phyloP scores from a whole-genome alignment of 2,113 vertebrate species.

The Halcyon senegalensis region DNA sequence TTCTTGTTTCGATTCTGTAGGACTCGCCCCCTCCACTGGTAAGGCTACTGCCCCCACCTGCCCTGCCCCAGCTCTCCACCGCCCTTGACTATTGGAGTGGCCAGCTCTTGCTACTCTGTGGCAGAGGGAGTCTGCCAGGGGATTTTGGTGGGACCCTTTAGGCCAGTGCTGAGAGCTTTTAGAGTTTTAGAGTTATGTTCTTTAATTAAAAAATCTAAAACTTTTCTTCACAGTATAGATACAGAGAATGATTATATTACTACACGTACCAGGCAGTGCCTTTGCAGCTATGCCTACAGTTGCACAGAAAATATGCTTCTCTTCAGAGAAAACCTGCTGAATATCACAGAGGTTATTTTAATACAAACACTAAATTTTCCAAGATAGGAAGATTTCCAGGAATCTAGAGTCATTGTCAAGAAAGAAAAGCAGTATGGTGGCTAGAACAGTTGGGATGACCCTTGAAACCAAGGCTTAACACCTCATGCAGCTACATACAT shows the following conservation, averaged over 20 bases:
- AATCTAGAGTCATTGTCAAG: neutral
- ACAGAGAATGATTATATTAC: neutral
- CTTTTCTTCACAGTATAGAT: neutral
- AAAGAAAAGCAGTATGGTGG: neutral
- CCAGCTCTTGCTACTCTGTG: neutral
- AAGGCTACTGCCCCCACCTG: neutral
- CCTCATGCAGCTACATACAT: neutral
- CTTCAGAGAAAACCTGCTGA: neutral
- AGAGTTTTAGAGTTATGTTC: neutral
- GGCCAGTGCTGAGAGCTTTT: neutral
- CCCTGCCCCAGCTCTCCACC: neutral
- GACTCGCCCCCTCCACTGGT: rapidly evolving
- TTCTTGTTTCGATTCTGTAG: neutral
- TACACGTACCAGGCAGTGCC: neutral
- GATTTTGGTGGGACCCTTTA: neutral
- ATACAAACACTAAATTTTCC: neutral
- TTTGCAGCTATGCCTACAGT: neutral
- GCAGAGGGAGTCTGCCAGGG: neutral
- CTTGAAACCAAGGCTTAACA: neutral
- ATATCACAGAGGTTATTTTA: neutral
- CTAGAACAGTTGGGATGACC: neutral
- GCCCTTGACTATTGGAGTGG: neutral
- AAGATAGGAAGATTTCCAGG: neutral
- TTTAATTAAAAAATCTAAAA: neutral
- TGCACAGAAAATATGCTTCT: neutral